Conservation (phyloP, 35 echinoderm and acorn worm genomes). For the Eucidaris tribuloides region DNA sequence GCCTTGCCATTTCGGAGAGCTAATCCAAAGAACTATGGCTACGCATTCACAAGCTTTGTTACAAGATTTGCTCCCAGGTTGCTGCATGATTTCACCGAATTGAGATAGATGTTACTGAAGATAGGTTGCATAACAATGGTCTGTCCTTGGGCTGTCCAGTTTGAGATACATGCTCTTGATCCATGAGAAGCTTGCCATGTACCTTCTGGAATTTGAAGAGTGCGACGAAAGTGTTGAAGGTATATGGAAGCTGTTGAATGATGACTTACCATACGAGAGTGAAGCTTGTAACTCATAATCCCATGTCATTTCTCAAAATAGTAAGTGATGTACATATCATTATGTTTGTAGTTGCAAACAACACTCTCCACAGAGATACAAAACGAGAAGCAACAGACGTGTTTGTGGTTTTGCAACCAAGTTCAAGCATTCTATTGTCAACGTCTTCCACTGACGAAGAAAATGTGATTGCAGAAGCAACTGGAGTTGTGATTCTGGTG, state of each 20-base stretch:
- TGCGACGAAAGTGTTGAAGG: conserved; percentile 49
- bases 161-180: background rate
- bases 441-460: background rate
- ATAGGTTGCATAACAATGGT: background rate
- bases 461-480: background rate
- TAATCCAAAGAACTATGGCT: conserved; percentile 2
- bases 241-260: background rate
- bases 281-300: conserved; percentile 15
- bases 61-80: background rate
- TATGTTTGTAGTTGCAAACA: conserved; percentile 49
- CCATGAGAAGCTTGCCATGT: background rate
- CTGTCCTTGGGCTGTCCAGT: background rate
- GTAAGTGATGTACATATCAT: conserved; percentile 23
- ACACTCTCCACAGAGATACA: conserved; percentile 49
- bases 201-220: conserved; percentile 44
- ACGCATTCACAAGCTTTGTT: background rate
- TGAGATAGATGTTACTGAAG: background rate
- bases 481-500: background rate
- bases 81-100: conserved; percentile 4
- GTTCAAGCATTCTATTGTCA: background rate
- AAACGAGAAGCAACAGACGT: conserved; percentile 20
- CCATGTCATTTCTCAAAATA: conserved; percentile 39
- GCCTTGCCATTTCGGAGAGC: background rate
- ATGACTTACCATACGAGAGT: background rate
- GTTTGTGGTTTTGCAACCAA: conserved; percentile 2